These are phyloP conservation scores for Malthinus seriepunctatus DNA, from an alignment of 2,888 invertebrate genomes.

Conservation along the genomic window DNA sequence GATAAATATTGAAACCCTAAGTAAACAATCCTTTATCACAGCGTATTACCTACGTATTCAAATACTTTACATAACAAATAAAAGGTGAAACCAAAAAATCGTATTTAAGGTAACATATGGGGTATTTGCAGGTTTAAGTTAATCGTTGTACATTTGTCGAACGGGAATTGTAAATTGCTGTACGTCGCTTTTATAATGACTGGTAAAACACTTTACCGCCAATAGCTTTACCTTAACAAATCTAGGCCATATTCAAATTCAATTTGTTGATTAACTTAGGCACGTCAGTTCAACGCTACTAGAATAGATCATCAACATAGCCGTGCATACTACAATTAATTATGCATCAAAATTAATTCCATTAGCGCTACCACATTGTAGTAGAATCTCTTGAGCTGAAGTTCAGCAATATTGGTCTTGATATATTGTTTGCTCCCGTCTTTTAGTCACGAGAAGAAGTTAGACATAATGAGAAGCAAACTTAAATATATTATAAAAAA, in stretches of 20 bases:
- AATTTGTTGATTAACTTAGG: conserved; percentile 45
- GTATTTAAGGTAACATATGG: conserved; percentile 18
- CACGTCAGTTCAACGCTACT: conserved; percentile 42
- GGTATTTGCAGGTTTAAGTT: conserved; percentile 32
- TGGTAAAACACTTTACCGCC: conserved; percentile 26
- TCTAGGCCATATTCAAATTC: conserved; percentile 41
- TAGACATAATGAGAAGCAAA: conserved; percentile 17
- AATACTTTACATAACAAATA: neutral
- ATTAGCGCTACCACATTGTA: conserved; percentile 41
- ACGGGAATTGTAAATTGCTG: conserved; percentile 25
- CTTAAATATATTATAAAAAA: conserved; percentile 31
- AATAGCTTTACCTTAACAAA: conserved; percentile 38
- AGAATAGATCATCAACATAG: conserved; percentile 43
- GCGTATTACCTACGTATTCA: too few relatives aligned
- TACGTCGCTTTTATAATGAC: conserved; percentile 28
- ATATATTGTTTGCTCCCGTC: conserved; percentile 20
- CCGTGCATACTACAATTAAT: conserved; percentile 36
- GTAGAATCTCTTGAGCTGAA: conserved; percentile 33
- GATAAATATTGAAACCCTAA: too few relatives aligned
- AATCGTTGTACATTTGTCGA: conserved; percentile 34
- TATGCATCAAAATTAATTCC: conserved; percentile 45
- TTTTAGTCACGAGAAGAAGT: conserved; percentile 18
- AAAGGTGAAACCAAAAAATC: conserved; percentile 5
- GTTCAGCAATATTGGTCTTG: conserved; percentile 23
- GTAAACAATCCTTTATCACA: too few relatives aligned